These are phyloP conservation scores for Oreochromis grahami DNA, from an alignment of 2,797 vertebrate species.

Conservation along the genomic window DNA sequence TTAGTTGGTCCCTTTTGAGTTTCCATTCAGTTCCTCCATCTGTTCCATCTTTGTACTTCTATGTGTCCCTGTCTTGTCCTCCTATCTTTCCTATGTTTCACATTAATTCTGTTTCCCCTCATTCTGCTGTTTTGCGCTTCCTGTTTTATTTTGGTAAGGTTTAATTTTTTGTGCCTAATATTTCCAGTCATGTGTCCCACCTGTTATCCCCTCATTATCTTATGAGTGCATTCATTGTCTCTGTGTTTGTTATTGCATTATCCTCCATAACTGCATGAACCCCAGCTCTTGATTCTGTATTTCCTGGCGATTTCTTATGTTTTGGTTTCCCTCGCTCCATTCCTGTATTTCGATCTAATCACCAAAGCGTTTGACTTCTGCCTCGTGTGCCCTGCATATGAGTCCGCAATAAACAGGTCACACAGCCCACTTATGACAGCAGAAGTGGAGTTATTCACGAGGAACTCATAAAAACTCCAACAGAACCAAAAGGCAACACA, in stretches of 20 bases:
- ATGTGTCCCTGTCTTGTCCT: not conserved
- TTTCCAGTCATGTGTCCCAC: not conserved
- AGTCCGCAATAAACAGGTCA: not conserved
- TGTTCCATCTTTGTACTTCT: not conserved
- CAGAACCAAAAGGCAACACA: not conserved
- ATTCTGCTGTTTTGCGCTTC: not conserved
- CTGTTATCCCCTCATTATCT: not conserved
- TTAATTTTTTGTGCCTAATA: not conserved
- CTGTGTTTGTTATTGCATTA: not conserved
- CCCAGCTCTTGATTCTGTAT: not conserved
- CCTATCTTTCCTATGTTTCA: not conserved
- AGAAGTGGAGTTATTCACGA: not conserved
- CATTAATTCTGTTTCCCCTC: not conserved
- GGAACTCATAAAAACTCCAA: not conserved
- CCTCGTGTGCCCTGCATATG: accelerated
- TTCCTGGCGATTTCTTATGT: not conserved
- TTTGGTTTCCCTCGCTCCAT: not conserved
- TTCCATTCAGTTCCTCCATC: not conserved
- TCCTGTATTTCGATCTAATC: not conserved
- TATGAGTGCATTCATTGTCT: not conserved
- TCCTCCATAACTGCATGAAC: not conserved
- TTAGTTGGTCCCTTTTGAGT: not conserved
- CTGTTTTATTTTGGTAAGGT: not conserved
- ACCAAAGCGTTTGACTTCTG: not conserved
- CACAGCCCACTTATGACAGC: not conserved